Percentiles rank a stretch among this genome's conserved stretches.
phyloP scores from a whole-genome alignment of 2,797 vertebrate species.

The Pygocentrus nattereri region DNA sequence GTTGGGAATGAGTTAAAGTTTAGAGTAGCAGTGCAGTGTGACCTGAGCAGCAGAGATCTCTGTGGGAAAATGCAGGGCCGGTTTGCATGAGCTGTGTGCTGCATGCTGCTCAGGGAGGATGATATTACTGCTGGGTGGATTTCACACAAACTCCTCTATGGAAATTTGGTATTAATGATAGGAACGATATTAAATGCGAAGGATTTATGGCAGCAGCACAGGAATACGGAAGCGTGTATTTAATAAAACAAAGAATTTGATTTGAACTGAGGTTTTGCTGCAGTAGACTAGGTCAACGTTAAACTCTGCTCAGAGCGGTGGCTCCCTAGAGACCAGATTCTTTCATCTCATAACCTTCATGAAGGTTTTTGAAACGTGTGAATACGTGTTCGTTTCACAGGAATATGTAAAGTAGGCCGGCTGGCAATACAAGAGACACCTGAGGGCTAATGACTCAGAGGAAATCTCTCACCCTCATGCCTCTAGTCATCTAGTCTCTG shows the following conservation, averaged over 20 bases:
- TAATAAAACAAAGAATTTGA: constrained; percentile 13
- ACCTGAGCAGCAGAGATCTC: constrained; percentile 80
- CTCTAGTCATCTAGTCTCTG: constrained; percentile 35
- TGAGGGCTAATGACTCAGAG: constrained; percentile 43
- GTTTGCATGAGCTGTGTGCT: constrained; percentile 76
- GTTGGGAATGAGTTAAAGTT: constrained; percentile 68
- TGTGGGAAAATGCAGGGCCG: constrained; percentile 79
- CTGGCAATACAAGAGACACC: constrained; percentile 30
- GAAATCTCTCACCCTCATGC: constrained; percentile 43
- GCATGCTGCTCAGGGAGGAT: constrained; percentile 77
- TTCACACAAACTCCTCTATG: constrained; percentile 73
- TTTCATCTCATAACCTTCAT: constrained; percentile 43
- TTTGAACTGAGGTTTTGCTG: constrained; percentile 16
- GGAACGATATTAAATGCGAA: constrained; percentile 1
- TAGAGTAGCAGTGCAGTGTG: constrained; percentile 72
- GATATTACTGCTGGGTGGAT: constrained; percentile 77
- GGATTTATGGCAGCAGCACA: neutral
- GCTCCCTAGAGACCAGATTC: constrained; percentile 27
- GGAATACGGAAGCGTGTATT: constrained; percentile 1
- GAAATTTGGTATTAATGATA: constrained; percentile 66
- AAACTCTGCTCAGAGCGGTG: constrained; percentile 18
- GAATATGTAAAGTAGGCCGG: constrained; percentile 43
- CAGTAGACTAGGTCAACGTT: constrained; percentile 18
- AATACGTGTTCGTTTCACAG: constrained; percentile 41
- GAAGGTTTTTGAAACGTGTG: constrained; percentile 43